Conservation (phyloP, 2,888 invertebrate genomes). For the Caenorhabditis becei region DNA sequence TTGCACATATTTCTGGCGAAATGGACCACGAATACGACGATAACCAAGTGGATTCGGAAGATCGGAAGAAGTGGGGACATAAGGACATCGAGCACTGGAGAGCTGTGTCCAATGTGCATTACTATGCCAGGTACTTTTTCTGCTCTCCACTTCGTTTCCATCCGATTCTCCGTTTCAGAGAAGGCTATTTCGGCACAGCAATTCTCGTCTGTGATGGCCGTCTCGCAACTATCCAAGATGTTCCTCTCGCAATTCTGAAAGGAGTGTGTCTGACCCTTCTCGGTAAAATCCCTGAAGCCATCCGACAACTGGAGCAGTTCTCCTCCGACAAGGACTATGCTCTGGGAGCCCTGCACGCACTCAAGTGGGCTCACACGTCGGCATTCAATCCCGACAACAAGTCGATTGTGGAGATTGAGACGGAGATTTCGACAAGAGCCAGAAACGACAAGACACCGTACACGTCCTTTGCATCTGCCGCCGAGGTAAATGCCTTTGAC, state of each 20-base stretch:
- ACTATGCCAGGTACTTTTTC: constrained; percentile 51
- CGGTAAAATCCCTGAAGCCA: constrained; percentile 74
- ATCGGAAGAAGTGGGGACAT: constrained; percentile 49
- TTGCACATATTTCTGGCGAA: too few species aligned
- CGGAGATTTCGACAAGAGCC: constrained; percentile 30
- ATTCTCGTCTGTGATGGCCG: constrained; percentile 53
- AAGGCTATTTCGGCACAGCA: constrained; percentile 69
- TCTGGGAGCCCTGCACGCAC: constrained; percentile 61
- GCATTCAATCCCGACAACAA: constrained; percentile 68
- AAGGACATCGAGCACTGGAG: constrained; percentile 56
- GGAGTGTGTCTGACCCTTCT: constrained; percentile 60
- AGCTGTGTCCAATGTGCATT: constrained; percentile 54
- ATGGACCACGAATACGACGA: constrained; percentile 45
- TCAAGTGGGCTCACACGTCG: constrained; percentile 64
- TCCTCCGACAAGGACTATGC: constrained; percentile 53
- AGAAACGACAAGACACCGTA: constrained; percentile 52
- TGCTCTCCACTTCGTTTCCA: neutral
- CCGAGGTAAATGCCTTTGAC: constrained; percentile 26
- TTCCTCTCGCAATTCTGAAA: constrained; percentile 51
- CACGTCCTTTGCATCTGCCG: constrained; percentile 52
- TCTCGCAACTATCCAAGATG: constrained; percentile 41
- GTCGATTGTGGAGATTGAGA: constrained; percentile 65
- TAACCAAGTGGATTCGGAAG: constrained; percentile 31
- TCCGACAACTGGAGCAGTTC: constrained; percentile 68
- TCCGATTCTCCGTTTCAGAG: constrained; percentile 46